A percentile compares a stretch with the other conserved stretches of the same genome.
Conservation (phyloP, 2,797 vertebrate genomes). For the Alauda arvensis region DNA sequence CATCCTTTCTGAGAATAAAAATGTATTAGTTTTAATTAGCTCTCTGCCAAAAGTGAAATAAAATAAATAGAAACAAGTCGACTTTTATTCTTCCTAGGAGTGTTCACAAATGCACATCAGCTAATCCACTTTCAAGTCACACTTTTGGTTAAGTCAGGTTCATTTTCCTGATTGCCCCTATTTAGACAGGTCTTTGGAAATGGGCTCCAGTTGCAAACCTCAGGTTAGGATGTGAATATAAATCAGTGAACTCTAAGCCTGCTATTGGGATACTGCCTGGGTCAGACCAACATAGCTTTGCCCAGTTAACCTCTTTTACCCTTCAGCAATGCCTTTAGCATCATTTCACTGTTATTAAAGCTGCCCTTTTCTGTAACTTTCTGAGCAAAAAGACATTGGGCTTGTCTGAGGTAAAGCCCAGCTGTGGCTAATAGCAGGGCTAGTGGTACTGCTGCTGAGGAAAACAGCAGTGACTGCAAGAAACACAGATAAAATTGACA, state of each 20-base stretch:
- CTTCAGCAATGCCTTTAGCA: conserved; percentile 24
- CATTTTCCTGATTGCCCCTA: conserved; percentile 62
- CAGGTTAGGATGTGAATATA: conserved; percentile 52
- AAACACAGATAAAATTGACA: conserved; percentile 53
- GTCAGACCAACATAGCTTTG: conserved; percentile 22
- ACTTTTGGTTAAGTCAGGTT: conserved; percentile 49
- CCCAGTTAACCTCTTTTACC: conserved; percentile 42
- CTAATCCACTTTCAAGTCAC: conserved; percentile 58
- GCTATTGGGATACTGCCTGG: background rate
- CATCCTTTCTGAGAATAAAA: background rate
- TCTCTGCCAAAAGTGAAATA: background rate
- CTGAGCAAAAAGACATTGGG: conserved; percentile 7
- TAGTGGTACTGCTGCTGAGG: conserved; percentile 55
- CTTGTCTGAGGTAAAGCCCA: conserved; percentile 40
- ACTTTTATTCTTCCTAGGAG: background rate
- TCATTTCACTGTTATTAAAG: conserved; percentile 52
- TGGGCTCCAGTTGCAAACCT: conserved; percentile 35
- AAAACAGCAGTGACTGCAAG: conserved; percentile 60
- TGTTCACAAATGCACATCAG: background rate
- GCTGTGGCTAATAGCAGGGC: conserved; percentile 62
- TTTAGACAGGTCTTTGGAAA: conserved; percentile 59
- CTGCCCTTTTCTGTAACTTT: conserved; percentile 38
- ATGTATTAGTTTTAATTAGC: conserved; percentile 14
- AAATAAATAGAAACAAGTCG: background rate
- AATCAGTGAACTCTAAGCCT: conserved; percentile 49